Percentiles rank a stretch among this genome's conserved stretches.
Evolutionary conservation across 2,888 invertebrate species (phyloP).

Genomic region (Sphinx pinastri): DNA sequence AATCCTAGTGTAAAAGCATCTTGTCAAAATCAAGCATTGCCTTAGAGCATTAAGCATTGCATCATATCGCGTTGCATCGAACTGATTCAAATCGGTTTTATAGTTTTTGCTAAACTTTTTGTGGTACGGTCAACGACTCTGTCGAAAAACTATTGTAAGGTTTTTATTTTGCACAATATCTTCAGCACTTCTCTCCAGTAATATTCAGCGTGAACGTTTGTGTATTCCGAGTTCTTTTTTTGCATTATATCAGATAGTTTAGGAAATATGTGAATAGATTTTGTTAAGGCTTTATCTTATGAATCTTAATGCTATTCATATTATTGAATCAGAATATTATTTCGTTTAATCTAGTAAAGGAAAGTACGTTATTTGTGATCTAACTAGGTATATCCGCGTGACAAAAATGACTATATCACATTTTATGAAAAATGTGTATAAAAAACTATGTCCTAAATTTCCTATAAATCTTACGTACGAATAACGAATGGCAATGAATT

Average conservation of each 20-base stretch:
- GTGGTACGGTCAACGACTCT: conserved; percentile 18
- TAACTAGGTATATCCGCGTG: too few species aligned
- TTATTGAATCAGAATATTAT: too few species aligned
- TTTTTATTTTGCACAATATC: conserved; percentile 8
- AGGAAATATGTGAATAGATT: background rate
- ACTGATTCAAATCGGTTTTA: background rate
- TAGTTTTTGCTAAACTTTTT: conserved; percentile 13
- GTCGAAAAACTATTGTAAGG: conserved; percentile 9
- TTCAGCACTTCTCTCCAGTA: background rate
- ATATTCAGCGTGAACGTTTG: background rate
- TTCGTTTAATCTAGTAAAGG: too few species aligned
- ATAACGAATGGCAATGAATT: too few species aligned
- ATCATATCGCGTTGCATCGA: background rate
- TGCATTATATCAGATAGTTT: background rate
- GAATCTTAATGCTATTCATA: too few species aligned
- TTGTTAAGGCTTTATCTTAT: background rate
- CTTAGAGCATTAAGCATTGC: background rate
- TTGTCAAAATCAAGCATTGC: background rate
- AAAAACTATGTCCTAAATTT: too few species aligned
- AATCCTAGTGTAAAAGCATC: background rate
- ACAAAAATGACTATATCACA: too few species aligned
- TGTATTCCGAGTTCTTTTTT: background rate
- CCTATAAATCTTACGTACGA: too few species aligned
- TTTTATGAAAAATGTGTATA: too few species aligned
- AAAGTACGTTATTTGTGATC: too few species aligned